phyloP scores from a whole-genome alignment of 2,888 invertebrate genomes.

The Crocallis elinguaria region DNA sequence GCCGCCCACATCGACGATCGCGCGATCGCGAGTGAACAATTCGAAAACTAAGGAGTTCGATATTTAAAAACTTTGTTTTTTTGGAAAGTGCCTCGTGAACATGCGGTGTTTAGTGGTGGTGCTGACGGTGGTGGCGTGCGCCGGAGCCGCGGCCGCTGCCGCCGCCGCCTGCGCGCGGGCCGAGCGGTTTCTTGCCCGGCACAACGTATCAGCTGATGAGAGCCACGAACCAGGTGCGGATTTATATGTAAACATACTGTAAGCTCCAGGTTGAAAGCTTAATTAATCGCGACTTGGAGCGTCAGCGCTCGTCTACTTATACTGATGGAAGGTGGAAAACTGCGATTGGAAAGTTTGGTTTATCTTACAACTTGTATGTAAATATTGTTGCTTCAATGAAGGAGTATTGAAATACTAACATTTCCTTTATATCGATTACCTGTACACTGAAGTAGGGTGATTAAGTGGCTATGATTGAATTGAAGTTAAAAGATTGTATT shows the following conservation, averaged over 20 bases:
- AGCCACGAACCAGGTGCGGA: constrained; percentile 75
- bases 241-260: constrained; percentile 45
- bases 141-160: constrained; percentile 56
- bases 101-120: constrained; percentile 77
- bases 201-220: constrained; percentile 80
- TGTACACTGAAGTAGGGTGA: neutral
- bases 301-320: constrained; percentile 18
- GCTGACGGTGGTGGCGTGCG: constrained; percentile 61
- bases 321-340: constrained; percentile 34
- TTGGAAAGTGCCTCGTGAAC: constrained; percentile 62
- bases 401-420: neutral
- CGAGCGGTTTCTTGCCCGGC: constrained; percentile 71
- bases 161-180: constrained; percentile 65
- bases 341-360: constrained; percentile 13
- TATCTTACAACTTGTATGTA: constrained; percentile 26
- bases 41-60: constrained; percentile 54
- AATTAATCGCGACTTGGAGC: constrained; percentile 29
- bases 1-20: constrained; percentile 52
- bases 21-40: constrained; percentile 69
- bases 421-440: neutral
- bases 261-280: constrained; percentile 33
- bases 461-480: neutral
- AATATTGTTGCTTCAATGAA: constrained; percentile 3
- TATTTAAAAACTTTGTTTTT: constrained; percentile 52
- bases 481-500: neutral